A percentile compares a stretch with the other conserved stretches of the same genome.
Evolutionary conservation across 2,888 invertebrate genomes (phyloP).

Genomic region (Rutpela maculata): DNA sequence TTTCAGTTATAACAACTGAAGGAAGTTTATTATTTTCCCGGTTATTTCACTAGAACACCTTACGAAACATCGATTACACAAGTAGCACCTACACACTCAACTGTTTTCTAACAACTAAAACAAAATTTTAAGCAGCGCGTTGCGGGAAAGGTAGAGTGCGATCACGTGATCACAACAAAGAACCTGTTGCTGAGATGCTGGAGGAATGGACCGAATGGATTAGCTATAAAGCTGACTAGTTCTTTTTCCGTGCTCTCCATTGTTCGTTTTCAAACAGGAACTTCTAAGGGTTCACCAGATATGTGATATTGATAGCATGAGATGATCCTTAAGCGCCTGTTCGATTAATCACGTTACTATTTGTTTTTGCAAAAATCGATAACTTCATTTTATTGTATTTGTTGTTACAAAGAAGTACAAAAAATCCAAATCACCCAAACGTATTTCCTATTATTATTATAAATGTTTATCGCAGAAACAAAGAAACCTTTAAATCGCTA

Average conservation of each 20-base stretch:
- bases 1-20: slow-evolving; percentile 26
- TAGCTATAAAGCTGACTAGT: neutral
- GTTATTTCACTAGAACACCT: slow-evolving; percentile 33
- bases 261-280: neutral
- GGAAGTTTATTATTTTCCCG: neutral
- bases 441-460: too few species aligned
- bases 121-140: slow-evolving; percentile 36
- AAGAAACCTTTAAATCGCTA: too few species aligned
- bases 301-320: too few species aligned
- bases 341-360: too few species aligned
- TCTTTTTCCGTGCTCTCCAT: neutral
- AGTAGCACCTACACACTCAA: slow-evolving; percentile 19
- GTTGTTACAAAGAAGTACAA: too few species aligned
- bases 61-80: slow-evolving; percentile 22
- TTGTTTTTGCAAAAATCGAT: too few species aligned
- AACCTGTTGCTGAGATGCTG: slow-evolving; percentile 47
- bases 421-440: too few species aligned
- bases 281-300: neutral
- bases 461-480: too few species aligned
- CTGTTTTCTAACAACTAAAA: slow-evolving; percentile 43
- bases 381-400: too few species aligned
- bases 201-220: slow-evolving; percentile 41
- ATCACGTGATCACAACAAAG: slow-evolving; percentile 49
- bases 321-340: too few species aligned
- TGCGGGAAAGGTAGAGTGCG: slow-evolving; percentile 43